A percentile compares a stretch with the other conserved stretches of the same genome.
These are phyloP conservation scores for Drosophila barbarae DNA, from an alignment of 2,888 invertebrate species.

Conservation along the genomic window DNA sequence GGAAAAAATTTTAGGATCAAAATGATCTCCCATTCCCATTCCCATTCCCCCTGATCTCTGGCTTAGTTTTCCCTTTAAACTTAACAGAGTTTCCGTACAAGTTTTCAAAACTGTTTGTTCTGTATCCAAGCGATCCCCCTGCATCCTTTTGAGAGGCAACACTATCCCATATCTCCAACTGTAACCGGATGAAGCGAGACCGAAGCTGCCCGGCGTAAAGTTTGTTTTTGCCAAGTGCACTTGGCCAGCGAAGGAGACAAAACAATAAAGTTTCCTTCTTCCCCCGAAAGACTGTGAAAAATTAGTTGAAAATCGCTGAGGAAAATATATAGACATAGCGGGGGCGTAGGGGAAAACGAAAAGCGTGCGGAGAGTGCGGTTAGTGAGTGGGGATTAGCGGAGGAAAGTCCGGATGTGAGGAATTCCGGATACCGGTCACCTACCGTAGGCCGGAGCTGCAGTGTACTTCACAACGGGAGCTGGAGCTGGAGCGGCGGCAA, in stretches of 20 bases:
- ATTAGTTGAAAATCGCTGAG: slow-evolving; percentile 26
- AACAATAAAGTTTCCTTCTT: slow-evolving; percentile 17
- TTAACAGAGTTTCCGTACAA: neutral
- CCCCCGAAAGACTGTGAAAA: slow-evolving; percentile 2
- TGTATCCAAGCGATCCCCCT: slow-evolving; percentile 1
- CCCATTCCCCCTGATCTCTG: neutral
- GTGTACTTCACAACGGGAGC: slow-evolving; percentile 67
- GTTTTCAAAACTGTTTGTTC: neutral
- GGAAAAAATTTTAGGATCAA: neutral
- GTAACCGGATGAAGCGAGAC: slow-evolving; percentile 36
- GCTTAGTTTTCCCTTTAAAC: neutral
- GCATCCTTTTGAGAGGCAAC: neutral
- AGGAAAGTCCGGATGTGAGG: neutral
- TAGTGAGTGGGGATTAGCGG: neutral
- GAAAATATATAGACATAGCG: neutral
- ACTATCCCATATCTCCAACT: slow-evolving; percentile 5
- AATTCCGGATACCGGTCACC: slow-evolving; percentile 44
- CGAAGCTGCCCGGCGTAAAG: slow-evolving; percentile 30
- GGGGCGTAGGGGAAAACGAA: neutral
- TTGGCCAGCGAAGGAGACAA: slow-evolving; percentile 42
- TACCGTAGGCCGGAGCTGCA: slow-evolving; percentile 76
- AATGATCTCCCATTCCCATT: neutral
- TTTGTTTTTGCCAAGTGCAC: slow-evolving; percentile 62
- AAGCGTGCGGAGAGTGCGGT: slow-evolving; percentile 31
- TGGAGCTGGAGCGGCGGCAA: slow-evolving; percentile 61